A percentile compares a stretch with the other conserved stretches of the same genome.
Conservation (phyloP, 2,113 vertebrate species). For the Geococcyx californianus region DNA sequence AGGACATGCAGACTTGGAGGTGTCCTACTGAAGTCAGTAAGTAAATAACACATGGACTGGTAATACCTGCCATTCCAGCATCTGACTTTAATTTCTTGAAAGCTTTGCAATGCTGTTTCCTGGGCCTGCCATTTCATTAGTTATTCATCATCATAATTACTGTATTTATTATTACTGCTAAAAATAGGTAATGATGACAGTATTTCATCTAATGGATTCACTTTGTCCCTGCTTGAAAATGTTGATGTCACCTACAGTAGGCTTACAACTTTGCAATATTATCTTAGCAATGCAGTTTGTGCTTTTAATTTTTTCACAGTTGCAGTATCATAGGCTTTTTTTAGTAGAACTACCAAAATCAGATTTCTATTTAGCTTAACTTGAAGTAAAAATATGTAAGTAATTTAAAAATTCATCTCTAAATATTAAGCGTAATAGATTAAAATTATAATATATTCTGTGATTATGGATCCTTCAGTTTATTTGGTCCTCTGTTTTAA, state of each 20-base stretch:
- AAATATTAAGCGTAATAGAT: background rate
- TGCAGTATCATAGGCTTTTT: background rate
- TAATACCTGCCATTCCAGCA: constrained; percentile 20
- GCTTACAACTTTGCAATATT: background rate
- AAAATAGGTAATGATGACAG: constrained; percentile 56
- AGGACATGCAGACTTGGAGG: background rate
- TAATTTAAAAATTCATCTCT: background rate
- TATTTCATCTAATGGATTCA: constrained; percentile 43
- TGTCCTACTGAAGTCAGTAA: background rate
- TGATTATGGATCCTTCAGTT: background rate
- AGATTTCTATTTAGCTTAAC: background rate
- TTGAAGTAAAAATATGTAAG: background rate
- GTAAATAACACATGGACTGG: background rate
- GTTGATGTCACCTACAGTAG: constrained; percentile 32
- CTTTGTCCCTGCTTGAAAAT: constrained; percentile 19
- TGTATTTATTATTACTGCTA: constrained; percentile 66
- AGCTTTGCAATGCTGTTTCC: constrained; percentile 50
- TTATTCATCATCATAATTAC: constrained; percentile 67
- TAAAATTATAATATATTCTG: background rate
- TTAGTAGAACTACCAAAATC: background rate
- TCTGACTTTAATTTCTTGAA: constrained; percentile 54
- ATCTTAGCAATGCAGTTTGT: background rate
- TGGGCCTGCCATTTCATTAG: constrained; percentile 57
- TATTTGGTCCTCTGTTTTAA: background rate
- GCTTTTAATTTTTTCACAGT: background rate